These are phyloP conservation scores for Rhinopomastus cyanomelas DNA, from an alignment of 2,113 vertebrate species.

Conservation along the genomic window DNA sequence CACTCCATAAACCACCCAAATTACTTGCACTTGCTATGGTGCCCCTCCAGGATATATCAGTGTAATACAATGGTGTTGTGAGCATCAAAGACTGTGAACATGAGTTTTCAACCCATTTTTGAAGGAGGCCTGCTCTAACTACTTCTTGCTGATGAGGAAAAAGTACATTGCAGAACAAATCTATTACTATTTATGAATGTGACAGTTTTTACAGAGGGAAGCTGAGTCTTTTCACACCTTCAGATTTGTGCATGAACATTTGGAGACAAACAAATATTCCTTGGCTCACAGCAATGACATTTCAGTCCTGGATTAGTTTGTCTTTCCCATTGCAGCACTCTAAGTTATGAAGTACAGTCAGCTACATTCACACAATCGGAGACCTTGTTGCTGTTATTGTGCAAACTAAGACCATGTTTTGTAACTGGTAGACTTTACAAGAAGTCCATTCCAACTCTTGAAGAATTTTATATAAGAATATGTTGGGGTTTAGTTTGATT, in stretches of 20 bases:
- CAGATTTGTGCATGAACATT: neutral
- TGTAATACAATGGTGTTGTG: neutral
- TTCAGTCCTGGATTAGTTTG: neutral
- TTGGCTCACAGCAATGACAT: neutral
- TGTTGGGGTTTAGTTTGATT: neutral
- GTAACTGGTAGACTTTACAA: neutral
- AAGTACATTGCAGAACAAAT: neutral
- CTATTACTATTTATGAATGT: neutral
- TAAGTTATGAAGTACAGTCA: neutral
- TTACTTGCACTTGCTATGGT: neutral
- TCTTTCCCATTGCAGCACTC: neutral
- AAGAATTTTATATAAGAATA: neutral
- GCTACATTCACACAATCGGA: neutral
- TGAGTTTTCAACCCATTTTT: neutral
- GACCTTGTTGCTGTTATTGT: neutral
- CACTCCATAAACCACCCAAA: neutral
- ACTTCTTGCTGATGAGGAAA: neutral
- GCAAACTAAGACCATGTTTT: neutral
- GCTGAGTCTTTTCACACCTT: neutral
- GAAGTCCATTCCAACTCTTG: neutral
- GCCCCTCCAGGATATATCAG: neutral
- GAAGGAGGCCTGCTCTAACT: neutral
- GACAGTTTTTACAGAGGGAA: neutral
- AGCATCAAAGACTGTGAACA: neutral
- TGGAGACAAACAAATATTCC: neutral